phyloP scores from a whole-genome alignment of 2,113 vertebrate species.

The Xenopus borealis region DNA sequence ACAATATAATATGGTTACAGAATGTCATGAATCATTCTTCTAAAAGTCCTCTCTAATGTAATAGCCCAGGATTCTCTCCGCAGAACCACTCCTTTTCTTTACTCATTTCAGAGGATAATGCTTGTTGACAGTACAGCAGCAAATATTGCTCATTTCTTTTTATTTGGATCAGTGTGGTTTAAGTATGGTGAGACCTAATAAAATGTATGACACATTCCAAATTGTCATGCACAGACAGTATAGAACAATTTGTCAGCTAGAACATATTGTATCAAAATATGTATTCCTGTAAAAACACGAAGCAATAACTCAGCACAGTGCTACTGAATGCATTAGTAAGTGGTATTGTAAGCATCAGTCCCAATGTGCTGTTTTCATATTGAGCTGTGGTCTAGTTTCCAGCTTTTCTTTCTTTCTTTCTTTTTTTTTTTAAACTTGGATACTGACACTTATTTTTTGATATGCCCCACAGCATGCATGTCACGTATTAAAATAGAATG shows the following conservation, averaged over 20 bases:
- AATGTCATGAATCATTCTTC: no score
- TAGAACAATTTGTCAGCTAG: not conserved
- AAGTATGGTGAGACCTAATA: not conserved
- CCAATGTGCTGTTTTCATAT: not conserved
- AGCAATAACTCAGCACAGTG: not conserved
- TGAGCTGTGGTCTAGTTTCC: not conserved
- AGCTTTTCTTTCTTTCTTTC: constrained; percentile 4
- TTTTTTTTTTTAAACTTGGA: constrained; percentile 31
- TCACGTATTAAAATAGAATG: constrained; percentile 46
- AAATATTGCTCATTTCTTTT: not conserved
- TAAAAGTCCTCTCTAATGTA: no score
- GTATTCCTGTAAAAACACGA: constrained; percentile 12
- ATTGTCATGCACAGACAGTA: constrained; percentile 11
- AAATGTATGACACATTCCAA: not conserved
- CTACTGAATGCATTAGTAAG: not conserved
- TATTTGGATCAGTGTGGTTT: not conserved
- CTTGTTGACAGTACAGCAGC: not conserved
- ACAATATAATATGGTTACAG: no score
- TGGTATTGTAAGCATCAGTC: not conserved
- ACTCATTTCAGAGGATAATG: no score
- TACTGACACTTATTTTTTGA: constrained; percentile 43
- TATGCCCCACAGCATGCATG: constrained; percentile 39
- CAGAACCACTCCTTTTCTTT: no score
- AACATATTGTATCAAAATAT: constrained; percentile 20
- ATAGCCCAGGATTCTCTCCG: no score